Percentiles rank a stretch among this genome's conserved stretches.
Conservation (phyloP, 2,113 vertebrate genomes). For the Bettongia penicillata region DNA sequence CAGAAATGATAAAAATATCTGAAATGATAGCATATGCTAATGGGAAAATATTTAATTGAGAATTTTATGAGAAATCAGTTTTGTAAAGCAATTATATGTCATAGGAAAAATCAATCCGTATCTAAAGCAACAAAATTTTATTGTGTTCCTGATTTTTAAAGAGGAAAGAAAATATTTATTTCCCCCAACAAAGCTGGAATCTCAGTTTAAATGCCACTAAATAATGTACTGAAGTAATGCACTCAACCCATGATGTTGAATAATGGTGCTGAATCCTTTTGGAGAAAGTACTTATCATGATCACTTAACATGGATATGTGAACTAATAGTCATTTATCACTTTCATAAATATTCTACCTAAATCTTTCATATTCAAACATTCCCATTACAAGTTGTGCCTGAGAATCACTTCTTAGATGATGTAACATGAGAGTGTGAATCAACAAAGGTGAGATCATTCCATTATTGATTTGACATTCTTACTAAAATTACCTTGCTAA, state of each 20-base stretch:
- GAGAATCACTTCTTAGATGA: constrained; percentile 81
- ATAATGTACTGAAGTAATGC: constrained; percentile 64
- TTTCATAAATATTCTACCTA: constrained; percentile 83
- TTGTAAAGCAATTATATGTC: background rate
- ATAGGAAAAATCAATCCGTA: constrained; percentile 5
- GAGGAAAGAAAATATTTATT: background rate
- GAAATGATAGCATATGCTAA: background rate
- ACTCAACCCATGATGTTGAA: constrained; percentile 62
- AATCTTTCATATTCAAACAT: constrained; percentile 77
- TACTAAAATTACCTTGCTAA: constrained; percentile 85
- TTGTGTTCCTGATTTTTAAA: background rate
- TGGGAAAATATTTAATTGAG: background rate
- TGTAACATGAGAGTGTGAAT: constrained; percentile 84
- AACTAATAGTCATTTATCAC: constrained; percentile 84
- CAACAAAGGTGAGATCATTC: constrained; percentile 87
- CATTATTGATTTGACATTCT: constrained; percentile 89
- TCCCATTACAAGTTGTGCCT: constrained; percentile 75
- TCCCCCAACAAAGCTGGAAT: constrained; percentile 53
- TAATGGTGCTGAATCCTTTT: constrained; percentile 71
- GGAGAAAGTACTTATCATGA: constrained; percentile 79
- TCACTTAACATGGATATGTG: constrained; percentile 85
- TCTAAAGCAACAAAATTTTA: background rate
- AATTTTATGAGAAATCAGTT: background rate
- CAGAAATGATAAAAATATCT: background rate
- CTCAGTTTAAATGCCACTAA: constrained; percentile 69